Evolutionary conservation across 2,113 vertebrate species (phyloP).

Genomic region (Mormyrus lacerda): DNA sequence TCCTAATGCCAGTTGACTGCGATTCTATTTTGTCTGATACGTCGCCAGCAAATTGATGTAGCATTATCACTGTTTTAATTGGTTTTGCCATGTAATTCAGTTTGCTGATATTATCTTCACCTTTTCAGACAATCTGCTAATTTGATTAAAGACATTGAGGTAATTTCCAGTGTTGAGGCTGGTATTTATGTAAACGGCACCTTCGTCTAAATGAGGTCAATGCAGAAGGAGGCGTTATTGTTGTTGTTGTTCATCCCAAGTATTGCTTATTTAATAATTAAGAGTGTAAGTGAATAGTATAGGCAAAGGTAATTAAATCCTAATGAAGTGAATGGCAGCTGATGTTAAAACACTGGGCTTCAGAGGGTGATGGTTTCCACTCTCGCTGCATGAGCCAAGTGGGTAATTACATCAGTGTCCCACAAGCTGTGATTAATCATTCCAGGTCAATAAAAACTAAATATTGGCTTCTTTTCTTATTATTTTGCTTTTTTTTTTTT

Average conservation of each 20-base stretch:
- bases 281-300: constrained; percentile 24
- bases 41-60: constrained; percentile 45
- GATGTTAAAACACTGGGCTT: constrained; percentile 28
- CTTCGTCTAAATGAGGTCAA: constrained; percentile 32
- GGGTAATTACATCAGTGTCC: constrained; percentile 43
- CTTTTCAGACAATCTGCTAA: constrained; percentile 31
- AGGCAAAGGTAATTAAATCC: constrained; percentile 34
- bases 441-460: constrained; percentile 51
- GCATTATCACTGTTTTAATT: constrained; percentile 51
- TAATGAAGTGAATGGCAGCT: constrained; percentile 28
- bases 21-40: constrained; percentile 39
- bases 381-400: constrained; percentile 36
- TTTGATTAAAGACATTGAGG: constrained; percentile 37
- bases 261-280: constrained; percentile 35
- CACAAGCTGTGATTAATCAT: constrained; percentile 46
- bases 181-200: constrained; percentile 25
- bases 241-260: constrained; percentile 26
- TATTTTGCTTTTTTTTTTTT: constrained; percentile 25
- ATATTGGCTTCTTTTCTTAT: constrained; percentile 41
- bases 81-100: constrained; percentile 43
- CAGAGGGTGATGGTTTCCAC: constrained; percentile 17
- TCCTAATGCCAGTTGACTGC: constrained; percentile 46
- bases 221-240: constrained; percentile 12
- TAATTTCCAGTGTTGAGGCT: constrained; percentile 27
- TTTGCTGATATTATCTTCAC: constrained; percentile 37